These are phyloP conservation scores for Campoletis raptor DNA, from an alignment of 2,888 invertebrate genomes.

Conservation along the genomic window DNA sequence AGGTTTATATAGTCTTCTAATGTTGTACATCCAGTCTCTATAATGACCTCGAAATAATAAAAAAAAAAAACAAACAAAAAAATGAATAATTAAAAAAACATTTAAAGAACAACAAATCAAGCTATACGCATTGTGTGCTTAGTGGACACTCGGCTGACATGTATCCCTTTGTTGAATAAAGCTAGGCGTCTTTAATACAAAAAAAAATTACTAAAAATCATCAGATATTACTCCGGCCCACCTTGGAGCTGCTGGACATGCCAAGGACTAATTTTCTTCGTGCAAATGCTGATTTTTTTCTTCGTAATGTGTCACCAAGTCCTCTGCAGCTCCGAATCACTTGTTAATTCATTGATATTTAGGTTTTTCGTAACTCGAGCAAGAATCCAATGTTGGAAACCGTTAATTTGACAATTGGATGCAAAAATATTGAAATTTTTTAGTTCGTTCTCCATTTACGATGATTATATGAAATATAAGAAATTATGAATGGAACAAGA, in stretches of 20 bases:
- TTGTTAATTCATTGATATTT: not conserved
- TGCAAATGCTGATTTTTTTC: not conserved
- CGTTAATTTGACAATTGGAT: not conserved
- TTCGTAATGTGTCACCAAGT: slow-evolving; percentile 11
- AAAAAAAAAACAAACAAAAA: slow-evolving; percentile 5
- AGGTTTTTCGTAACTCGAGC: slow-evolving; percentile 28
- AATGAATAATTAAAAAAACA: slow-evolving; percentile 24
- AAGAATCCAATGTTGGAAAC: slow-evolving; percentile 18
- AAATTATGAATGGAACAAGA: not conserved
- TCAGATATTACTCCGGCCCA: slow-evolving; percentile 59
- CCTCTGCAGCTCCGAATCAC: slow-evolving; percentile 45
- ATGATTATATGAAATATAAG: not conserved
- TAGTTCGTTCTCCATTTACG: not conserved
- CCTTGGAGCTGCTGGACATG: slow-evolving; percentile 47
- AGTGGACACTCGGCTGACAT: slow-evolving; percentile 81
- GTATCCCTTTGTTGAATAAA: slow-evolving; percentile 84
- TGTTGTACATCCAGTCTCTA: slow-evolving; percentile 78
- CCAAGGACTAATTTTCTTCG: slow-evolving; percentile 37
- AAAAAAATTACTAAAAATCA: slow-evolving; percentile 35
- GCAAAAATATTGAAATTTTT: not conserved
- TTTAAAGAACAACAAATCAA: slow-evolving; percentile 57
- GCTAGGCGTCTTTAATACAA: slow-evolving; percentile 84
- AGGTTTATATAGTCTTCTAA: slow-evolving; percentile 76
- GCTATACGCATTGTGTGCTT: slow-evolving; percentile 80
- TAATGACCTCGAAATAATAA: slow-evolving; percentile 74